A percentile compares a stretch with the other conserved stretches of the same genome.
Evolutionary conservation across 2,113 vertebrate genomes (phyloP).

Genomic region (Sinocyclocheilus maitianheensis): DNA sequence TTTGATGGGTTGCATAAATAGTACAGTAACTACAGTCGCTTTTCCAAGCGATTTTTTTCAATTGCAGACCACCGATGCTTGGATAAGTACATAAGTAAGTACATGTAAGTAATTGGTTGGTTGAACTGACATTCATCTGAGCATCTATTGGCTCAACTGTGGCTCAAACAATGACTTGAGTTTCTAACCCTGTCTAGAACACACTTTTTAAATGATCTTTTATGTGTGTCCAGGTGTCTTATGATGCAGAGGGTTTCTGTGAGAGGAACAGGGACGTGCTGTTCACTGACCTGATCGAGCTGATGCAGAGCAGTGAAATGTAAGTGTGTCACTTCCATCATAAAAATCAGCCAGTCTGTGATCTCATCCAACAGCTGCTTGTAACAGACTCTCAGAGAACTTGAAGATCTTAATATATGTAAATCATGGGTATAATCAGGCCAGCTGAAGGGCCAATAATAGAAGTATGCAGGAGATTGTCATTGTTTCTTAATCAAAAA

Average conservation of each 20-base stretch:
- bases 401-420: constrained; percentile 57
- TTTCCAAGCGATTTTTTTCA: too few relatives aligned
- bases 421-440: constrained; percentile 52
- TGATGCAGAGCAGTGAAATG: constrained; percentile 99
- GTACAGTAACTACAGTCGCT: too few relatives aligned
- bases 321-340: constrained; percentile 73
- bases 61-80: too few relatives aligned
- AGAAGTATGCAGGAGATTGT: constrained; percentile 50
- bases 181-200: background rate
- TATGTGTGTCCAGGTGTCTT: constrained; percentile 86
- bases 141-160: background rate
- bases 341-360: constrained; percentile 44
- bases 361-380: background rate
- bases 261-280: constrained; percentile 97
- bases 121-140: background rate
- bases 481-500: background rate
- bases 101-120: background rate
- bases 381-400: constrained; percentile 33
- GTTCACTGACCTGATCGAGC: constrained; percentile 94
- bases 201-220: background rate
- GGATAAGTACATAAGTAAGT: too few relatives aligned
- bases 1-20: too few relatives aligned
- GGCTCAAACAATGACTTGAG: background rate
- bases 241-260: constrained; percentile 96
- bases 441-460: constrained; percentile 54